A percentile compares a stretch with the other conserved stretches of the same genome.
Evolutionary conservation across 1,140 invertebrate genomes (phyloP).

Genomic region (Drosophila tsacasi): DNA sequence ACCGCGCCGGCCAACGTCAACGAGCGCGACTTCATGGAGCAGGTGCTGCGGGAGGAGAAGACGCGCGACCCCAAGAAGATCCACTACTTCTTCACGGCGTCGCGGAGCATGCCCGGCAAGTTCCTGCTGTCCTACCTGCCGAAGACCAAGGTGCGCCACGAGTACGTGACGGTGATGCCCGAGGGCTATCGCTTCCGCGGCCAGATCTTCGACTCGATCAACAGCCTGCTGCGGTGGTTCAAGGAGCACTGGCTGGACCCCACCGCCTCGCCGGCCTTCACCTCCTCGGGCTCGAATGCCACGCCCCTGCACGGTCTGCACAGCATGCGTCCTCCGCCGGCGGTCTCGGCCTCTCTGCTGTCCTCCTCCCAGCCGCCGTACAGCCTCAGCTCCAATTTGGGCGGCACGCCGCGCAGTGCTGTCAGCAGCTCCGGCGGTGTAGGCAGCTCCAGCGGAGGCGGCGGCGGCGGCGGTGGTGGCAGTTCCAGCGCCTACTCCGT

Average conservation of each 20-base stretch:
- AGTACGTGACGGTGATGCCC: slow-evolving; percentile 95
- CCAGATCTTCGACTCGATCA: slow-evolving; percentile 94
- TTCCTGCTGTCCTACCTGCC: slow-evolving; percentile 98
- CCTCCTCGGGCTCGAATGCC: slow-evolving; percentile 89
- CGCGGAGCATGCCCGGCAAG: slow-evolving; percentile 96
- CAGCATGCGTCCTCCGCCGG: slow-evolving; percentile 49
- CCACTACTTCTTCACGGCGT: slow-evolving; percentile 95
- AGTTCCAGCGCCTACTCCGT: slow-evolving; percentile 87
- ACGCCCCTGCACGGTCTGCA: slow-evolving; percentile 35
- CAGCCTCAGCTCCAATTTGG: slow-evolving; percentile 45
- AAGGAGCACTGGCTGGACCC: slow-evolving; percentile 98
- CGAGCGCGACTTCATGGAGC: slow-evolving; percentile 93
- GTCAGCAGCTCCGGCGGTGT: slow-evolving; percentile 79
- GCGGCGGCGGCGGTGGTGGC: slow-evolving; percentile 82
- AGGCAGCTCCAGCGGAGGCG: slow-evolving; percentile 32
- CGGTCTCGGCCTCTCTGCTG: slow-evolving; percentile 7
- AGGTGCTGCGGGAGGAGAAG: slow-evolving; percentile 94
- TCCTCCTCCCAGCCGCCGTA: slow-evolving; percentile 45
- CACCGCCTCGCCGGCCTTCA: slow-evolving; percentile 91
- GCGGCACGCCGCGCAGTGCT: slow-evolving; percentile 65
- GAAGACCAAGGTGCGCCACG: slow-evolving; percentile 92
- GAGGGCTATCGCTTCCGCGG: slow-evolving; percentile 97
- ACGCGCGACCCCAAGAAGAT: slow-evolving; percentile 94
- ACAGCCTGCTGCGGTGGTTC: slow-evolving; percentile 96
- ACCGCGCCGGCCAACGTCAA: slow-evolving; percentile 86